These are phyloP conservation scores for Drosophila carrolli DNA, from an alignment of 1,140 invertebrate species.

Conservation along the genomic window DNA sequence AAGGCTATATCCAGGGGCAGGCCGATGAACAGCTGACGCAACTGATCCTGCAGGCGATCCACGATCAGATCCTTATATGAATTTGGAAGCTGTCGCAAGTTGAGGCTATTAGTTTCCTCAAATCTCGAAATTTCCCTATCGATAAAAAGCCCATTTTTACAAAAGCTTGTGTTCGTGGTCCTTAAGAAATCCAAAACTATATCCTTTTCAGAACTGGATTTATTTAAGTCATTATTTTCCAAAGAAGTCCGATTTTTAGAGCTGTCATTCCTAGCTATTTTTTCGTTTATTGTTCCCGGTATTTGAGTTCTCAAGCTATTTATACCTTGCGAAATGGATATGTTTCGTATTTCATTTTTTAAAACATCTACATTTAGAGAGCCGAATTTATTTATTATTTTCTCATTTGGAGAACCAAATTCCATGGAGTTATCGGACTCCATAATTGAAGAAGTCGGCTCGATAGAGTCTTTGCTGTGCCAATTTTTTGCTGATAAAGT, in stretches of 20 bases:
- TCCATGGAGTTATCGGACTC: neutral
- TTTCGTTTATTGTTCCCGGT: neutral
- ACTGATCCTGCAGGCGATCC: constrained; percentile 26
- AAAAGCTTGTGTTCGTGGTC: neutral
- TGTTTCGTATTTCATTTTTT: no score
- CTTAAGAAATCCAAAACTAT: neutral
- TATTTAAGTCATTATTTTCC: neutral
- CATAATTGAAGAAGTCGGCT: neutral
- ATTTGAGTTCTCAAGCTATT: no score
- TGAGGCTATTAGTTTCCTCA: neutral
- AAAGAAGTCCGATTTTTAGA: neutral
- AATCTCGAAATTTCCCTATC: neutral
- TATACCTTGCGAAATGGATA: no score
- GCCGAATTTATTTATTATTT: no score
- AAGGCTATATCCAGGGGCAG: constrained; percentile 39
- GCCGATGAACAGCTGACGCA: constrained; percentile 9
- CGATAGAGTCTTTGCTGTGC: no score
- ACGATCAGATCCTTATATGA: neutral
- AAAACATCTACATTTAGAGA: no score
- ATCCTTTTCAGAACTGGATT: neutral
- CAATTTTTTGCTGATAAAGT: neutral
- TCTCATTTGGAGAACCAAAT: no score
- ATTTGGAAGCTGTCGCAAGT: neutral
- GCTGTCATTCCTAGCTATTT: neutral
- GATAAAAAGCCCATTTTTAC: neutral